Evolutionary conservation across 2,797 vertebrate genomes (phyloP), one percentile per base, ranked within the genome.

Genomic region (Myotis findleyi): DNA sequence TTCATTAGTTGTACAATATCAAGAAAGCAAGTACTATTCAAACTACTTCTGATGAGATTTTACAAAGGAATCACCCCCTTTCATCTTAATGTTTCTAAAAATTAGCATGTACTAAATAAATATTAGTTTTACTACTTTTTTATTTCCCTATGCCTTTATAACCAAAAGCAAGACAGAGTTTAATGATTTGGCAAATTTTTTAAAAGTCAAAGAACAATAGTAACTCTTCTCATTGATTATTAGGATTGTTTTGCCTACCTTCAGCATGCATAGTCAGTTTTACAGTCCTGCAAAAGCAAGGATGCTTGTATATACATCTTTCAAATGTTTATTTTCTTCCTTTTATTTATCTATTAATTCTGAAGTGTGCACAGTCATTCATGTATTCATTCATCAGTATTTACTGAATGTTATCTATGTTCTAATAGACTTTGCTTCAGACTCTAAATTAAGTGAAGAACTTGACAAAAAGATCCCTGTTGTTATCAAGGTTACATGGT

Each of bases 361-460:
- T 76, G 10, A 72, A 76, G 13, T 77, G 13, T 66, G 12, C 36
- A 59, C 14, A 85, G 14, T 30, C 57, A 68, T 47, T 83, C 55
- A 88, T 59, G 57, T 30, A 62, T 13, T 62, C 2, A 27, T 62
- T 62, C 57, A 62, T 12, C 57, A 62, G 13, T 30, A 62, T 44
- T 95, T 64, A 88, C 11, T 77, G 59, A 87, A 9, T 25, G 57
- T 51, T 25, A 2, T 12, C 55, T 57, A 62, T 80, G 64, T 23
- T 81, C 85, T 80, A 69, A 27, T 14, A 87, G 33, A 38, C 64
- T 82, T 87, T 73, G 69, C 16, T 66, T 93, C 49, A 85, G 44
- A 21, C 25, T 91, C 72, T 76, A 36, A 84, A 86, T 13, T 90
- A 90, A 95, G 73, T 4, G 86, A 93, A 92, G 73, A 93, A 30